These are phyloP conservation scores for Coelopa pilipes DNA, from an alignment of 2,888 invertebrate species.

Conservation along the genomic window DNA sequence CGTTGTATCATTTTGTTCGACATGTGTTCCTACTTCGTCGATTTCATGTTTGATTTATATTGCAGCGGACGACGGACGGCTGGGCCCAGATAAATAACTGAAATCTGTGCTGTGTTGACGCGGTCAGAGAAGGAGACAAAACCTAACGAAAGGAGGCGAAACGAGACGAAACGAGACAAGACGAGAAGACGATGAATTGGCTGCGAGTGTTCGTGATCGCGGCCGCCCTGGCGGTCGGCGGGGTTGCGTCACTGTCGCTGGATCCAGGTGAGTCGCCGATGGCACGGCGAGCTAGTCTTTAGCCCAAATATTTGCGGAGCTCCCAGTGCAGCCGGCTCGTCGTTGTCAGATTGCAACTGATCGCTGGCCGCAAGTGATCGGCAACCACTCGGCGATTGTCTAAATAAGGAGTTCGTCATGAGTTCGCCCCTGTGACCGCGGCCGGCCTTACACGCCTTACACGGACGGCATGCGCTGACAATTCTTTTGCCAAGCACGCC, in stretches of 20 bases:
- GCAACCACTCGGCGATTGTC: neutral
- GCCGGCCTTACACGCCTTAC: conserved; percentile 16
- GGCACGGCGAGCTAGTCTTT: too few relatives aligned
- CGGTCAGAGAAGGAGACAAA: conserved; percentile 27
- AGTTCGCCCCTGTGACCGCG: conserved; percentile 5
- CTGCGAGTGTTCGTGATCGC: conserved; percentile 50
- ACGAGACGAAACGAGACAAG: neutral
- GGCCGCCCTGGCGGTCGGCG: conserved; percentile 55
- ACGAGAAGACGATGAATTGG: conserved; percentile 56
- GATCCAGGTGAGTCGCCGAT: conserved; percentile 66
- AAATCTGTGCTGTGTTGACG: conserved; percentile 33
- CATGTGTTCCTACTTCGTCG: conserved; percentile 11
- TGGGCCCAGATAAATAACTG: conserved; percentile 26
- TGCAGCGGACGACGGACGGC: conserved; percentile 31
- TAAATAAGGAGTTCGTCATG: conserved; percentile 20
- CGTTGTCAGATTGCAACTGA: neutral
- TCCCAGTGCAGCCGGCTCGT: neutral
- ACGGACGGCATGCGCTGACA: neutral
- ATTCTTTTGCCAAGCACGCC: too few relatives aligned
- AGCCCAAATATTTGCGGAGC: conserved; percentile 18
- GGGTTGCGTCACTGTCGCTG: conserved; percentile 63
- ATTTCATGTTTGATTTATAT: conserved; percentile 31
- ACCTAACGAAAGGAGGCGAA: conserved; percentile 22
- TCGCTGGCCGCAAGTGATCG: neutral
- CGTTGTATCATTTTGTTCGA: too few relatives aligned